A percentile compares a stretch with the other conserved stretches of the same genome.
Evolutionary conservation across 1,140 invertebrate genomes (phyloP).

Genomic region (Hycleus cichorii): DNA sequence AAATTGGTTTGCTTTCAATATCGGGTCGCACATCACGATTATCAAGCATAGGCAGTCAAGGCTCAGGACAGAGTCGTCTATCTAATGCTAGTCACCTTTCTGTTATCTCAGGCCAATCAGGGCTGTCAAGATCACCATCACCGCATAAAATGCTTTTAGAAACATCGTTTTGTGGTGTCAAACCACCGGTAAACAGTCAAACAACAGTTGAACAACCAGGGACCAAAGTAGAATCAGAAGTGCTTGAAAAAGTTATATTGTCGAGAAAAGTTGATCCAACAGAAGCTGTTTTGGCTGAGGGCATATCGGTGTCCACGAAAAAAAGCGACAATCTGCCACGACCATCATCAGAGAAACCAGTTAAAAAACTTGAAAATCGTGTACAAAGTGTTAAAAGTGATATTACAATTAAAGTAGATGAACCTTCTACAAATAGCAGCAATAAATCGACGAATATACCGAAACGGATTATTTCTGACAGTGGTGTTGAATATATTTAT

Average conservation of each 20-base stretch:
- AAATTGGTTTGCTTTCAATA: conserved; percentile 70
- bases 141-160: conserved; percentile 82
- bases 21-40: conserved; percentile 73
- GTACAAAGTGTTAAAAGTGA: conserved; percentile 24
- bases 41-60: conserved; percentile 65
- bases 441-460: conserved; percentile 20
- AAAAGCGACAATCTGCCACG: conserved; percentile 1
- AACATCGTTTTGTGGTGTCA: conserved; percentile 81
- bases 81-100: conserved; percentile 49
- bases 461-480: conserved; percentile 31
- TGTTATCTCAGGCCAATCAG: conserved; percentile 61
- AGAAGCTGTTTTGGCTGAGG: conserved; percentile 48
- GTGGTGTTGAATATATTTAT: conserved; percentile 39
- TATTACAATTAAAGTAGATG: conserved; percentile 30
- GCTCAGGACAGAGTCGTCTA: conserved; percentile 51
- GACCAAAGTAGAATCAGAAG: conserved; percentile 48
- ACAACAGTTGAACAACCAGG: conserved; percentile 36
- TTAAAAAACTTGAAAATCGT: conserved; percentile 12
- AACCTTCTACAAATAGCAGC: conserved; percentile 19
- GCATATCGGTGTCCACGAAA: conserved; percentile 37
- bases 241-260: conserved; percentile 58
- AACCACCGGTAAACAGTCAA: conserved; percentile 48
- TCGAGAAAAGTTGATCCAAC: conserved; percentile 50
- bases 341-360: conserved; percentile 20
- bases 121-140: conserved; percentile 67